Base-by-base conservation (phyloP, 1,140 invertebrate species). In the Lasioglossum albipes region DNA sequence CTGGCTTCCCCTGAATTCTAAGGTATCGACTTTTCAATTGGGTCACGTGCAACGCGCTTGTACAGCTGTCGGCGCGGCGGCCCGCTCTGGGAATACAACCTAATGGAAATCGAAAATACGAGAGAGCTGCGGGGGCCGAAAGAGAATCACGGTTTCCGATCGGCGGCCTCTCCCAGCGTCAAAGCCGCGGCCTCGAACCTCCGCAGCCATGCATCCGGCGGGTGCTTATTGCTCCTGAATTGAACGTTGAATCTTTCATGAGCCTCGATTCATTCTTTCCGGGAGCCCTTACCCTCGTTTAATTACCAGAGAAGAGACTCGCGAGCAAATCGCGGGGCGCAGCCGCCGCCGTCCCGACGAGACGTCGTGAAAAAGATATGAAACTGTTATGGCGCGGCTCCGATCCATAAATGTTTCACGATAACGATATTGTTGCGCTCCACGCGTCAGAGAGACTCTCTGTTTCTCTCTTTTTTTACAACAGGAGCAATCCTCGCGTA, bases 21-120 rank as follows among this genome's bases (percentile, higher is more conserved):
- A 83, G 78, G 69, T 85, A 85, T 85, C 75, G 84, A 85, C 67
- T 87, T 81, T 84, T 74, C 81, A 85, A 87, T 85, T 87, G 81
- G 87, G 81, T 88, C 87, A 85, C 81, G 77, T 79, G 70, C 57
- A 81, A 41, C 75, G 65, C 18, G 61, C 71, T 20, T 67, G 64
- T 31, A 52, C 65, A 31, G 75, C 20, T 20, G 49, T n/a, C 12
- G 16, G 12, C 20, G 9, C 7, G n/a, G 49, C 36, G 36, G 36
- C 36, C 22, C 20, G 61, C 69, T 49, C 52, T 74, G 70, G 70
- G 52, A 54, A 79, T 76, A 79, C 45, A 7, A 36, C 64, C 59
- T 79, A 84, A 85, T 85, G 61, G 54, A 82, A 82, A 82, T 71
- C 52, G 59, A 83, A 83, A 83, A 66, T 79, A 65, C 59, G 59